Conservation (phyloP, 2,797 vertebrate species). For the Vultur gryphus region DNA sequence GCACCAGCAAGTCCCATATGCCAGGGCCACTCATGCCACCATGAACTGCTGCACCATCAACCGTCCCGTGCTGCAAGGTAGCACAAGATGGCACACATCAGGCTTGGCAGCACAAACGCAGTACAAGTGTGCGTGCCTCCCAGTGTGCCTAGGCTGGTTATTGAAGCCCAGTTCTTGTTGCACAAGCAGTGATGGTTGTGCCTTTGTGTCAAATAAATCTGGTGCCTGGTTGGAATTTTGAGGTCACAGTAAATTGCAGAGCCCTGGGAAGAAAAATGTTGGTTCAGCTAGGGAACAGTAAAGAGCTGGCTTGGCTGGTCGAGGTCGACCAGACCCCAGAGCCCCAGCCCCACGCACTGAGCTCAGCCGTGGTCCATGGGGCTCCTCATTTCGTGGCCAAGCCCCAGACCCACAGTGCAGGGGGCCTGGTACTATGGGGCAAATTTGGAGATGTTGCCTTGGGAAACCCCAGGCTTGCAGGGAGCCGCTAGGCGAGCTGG, state of each 20-base stretch:
- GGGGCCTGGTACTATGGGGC: neutral
- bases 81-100: neutral
- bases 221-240: neutral
- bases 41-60: neutral
- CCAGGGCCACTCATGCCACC: neutral
- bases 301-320: neutral
- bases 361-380: neutral
- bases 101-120: neutral
- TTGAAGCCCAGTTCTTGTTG: neutral
- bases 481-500: neutral
- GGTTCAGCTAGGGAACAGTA: neutral
- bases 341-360: neutral
- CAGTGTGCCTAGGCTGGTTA: rapidly evolving
- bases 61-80: neutral
- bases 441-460: neutral
- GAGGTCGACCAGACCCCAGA: neutral
- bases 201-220: neutral
- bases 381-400: neutral
- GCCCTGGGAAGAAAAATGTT: neutral
- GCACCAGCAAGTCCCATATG: neutral
- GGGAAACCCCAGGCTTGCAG: neutral
- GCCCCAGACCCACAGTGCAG: rapidly evolving
- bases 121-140: rapidly evolving
- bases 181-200: neutral
- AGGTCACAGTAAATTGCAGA: neutral